phyloP scores from a whole-genome alignment of 2,113 vertebrate species.

The Apus apus region DNA sequence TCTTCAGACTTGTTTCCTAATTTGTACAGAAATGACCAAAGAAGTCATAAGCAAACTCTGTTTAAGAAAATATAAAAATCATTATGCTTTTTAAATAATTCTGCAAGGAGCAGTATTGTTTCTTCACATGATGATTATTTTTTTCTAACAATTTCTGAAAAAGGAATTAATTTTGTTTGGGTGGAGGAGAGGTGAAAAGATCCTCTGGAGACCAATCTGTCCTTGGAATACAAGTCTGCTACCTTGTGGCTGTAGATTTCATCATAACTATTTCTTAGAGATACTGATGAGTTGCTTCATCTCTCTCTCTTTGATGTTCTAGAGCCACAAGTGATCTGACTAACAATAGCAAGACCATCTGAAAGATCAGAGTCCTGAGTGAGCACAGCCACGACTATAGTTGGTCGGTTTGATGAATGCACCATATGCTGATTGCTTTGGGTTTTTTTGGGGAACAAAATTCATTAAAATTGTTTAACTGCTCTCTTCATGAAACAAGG shows the following conservation, averaged over 20 bases:
- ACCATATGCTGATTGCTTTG: background rate
- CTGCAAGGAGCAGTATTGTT: background rate
- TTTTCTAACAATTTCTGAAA: background rate
- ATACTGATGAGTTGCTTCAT: background rate
- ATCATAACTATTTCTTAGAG: background rate
- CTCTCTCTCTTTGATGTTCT: background rate
- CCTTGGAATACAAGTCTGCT: background rate
- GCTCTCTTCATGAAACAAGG: background rate
- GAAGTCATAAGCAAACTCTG: background rate
- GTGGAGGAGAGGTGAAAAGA: background rate
- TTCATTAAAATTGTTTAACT: background rate
- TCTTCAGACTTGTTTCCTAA: background rate
- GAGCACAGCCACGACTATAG: background rate
- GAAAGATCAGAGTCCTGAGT: background rate
- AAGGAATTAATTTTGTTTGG: background rate
- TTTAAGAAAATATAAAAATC: background rate
- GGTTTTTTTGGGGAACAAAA: background rate
- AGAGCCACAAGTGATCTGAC: background rate
- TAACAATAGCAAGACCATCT: background rate
- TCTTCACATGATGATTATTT: background rate
- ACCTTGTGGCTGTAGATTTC: background rate
- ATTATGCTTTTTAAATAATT: background rate
- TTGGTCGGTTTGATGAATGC: background rate
- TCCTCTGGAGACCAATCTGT: background rate
- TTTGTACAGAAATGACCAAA: background rate